Conservation (phyloP, 2,888 invertebrate genomes). For the Cerceris rybyensis region DNA sequence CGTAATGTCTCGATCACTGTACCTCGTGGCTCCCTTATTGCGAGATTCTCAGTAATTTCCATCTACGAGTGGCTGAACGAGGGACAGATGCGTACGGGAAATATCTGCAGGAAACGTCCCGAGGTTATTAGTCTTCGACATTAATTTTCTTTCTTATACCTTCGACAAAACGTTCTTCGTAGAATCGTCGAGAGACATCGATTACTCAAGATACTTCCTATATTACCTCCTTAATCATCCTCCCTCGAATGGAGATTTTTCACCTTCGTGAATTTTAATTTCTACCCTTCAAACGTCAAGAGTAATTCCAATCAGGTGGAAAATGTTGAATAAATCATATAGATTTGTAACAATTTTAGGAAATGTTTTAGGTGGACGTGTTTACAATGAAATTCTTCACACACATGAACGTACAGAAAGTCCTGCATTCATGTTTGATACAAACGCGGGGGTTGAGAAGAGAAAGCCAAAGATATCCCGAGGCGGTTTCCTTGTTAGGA, state of each 20-base stretch:
- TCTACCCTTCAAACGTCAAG: not conserved
- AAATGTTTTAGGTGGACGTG: no score
- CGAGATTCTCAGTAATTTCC: slow-evolving; percentile 71
- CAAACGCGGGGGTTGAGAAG: slow-evolving; percentile 29
- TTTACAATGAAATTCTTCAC: no score
- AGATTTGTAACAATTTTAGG: no score
- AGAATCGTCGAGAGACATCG: slow-evolving; percentile 23
- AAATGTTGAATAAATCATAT: no score
- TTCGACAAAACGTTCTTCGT: slow-evolving; percentile 33
- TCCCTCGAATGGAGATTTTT: not conserved
- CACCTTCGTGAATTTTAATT: not conserved
- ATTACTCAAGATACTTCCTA: slow-evolving; percentile 31
- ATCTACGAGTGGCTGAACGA: slow-evolving; percentile 59
- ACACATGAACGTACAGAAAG: not conserved
- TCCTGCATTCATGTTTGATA: slow-evolving; percentile 8
- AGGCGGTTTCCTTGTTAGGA: slow-evolving; percentile 81
- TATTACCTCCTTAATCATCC: slow-evolving; percentile 33
- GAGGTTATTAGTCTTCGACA: slow-evolving; percentile 59
- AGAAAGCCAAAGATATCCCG: slow-evolving; percentile 70
- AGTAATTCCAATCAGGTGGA: no score
- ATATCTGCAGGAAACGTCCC: slow-evolving; percentile 60
- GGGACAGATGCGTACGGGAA: slow-evolving; percentile 52
- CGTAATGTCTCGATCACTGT: slow-evolving; percentile 78
- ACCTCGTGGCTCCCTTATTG: slow-evolving; percentile 68
- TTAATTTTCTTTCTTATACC: slow-evolving; percentile 61